phyloP scores from a whole-genome alignment of 2,797 vertebrate species.

The Chanos chanos region DNA sequence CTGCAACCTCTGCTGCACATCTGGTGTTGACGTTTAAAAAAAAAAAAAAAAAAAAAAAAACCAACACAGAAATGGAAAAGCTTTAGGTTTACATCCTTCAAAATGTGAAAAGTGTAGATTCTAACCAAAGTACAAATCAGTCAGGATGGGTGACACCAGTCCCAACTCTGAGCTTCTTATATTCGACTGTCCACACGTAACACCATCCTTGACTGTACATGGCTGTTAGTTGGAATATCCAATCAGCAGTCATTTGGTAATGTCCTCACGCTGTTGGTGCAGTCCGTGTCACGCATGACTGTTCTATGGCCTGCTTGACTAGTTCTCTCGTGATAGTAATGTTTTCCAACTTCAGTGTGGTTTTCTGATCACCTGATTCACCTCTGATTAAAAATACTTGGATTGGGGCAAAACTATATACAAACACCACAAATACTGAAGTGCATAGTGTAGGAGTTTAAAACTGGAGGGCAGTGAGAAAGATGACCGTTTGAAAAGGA shows the following conservation, averaged over 20 bases:
- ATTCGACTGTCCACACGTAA: not conserved
- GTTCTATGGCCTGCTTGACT: no score
- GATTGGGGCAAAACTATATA: not conserved
- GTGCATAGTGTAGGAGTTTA: conserved; percentile 27
- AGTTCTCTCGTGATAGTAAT: no score
- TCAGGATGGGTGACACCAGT: not conserved
- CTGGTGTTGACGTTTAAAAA: conserved; percentile 41
- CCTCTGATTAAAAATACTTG: no score
- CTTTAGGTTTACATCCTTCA: conserved; percentile 35
- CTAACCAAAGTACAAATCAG: not conserved
- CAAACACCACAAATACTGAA: conserved; percentile 1
- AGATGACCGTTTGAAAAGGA: no score
- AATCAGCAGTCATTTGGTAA: not conserved
- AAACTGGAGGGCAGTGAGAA: not conserved
- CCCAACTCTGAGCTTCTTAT: not conserved
- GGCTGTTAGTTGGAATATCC: not conserved
- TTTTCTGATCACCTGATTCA: no score
- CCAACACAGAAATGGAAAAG: conserved; percentile 7
- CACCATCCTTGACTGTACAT: not conserved
- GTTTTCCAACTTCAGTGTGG: no score
- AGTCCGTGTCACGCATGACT: not conserved
- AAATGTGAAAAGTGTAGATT: conserved; percentile 10
- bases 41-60: conserved; percentile 16
- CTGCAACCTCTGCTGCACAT: conserved; percentile 52
- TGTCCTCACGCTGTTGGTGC: not conserved